Base-by-base conservation (phyloP, 2,888 invertebrate species). In the Sipunculus nudus region DNA sequence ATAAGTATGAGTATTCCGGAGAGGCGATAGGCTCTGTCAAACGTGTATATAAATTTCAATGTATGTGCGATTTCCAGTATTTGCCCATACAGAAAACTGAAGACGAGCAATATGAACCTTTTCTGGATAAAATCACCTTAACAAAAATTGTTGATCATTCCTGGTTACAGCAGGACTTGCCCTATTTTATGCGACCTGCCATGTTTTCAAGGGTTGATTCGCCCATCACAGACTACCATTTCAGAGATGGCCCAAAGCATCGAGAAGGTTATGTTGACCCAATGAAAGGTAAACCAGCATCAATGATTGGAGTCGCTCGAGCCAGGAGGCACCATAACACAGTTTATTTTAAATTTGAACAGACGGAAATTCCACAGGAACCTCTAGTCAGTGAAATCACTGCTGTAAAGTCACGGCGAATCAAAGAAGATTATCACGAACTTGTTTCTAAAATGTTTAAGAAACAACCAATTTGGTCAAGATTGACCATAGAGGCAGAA, bases 31-130 rank as follows among this genome's bases (percentile, higher is more conserved):
- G 86, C 2, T 70, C 77, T 38, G 75, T 85, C 28, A 75, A 76
- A 21, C 77, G 75, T 23, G 74, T 78, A 2, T 85, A 84, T 68
- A 80, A 75, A 60, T 86, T 85, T 67, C 75, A 80, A 68, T 94
- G 89, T 66, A 85, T 96, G 76, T 91, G 91, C 80, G 97, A 98
- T 84, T 97, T 93, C 82, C 96, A 97, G 84, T 97, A 91, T 80
- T 84, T 97, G 62, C 94, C 97, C 1, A 85, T 95, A 70, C 82
- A 72, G 53, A 78, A 67, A 25, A 48, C 8, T 10, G 29, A 23
- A 48, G 19, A 29, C 10, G 19, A 48, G 47, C 16, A 19, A 16
- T 55, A 29, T 23, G 16, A 40, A 53, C 25, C 35, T 38, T 16
- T 38, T 13, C 16, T 35, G 28, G 38, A 32, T 29, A n/a, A n/a